Conservation (phyloP, 2,797 vertebrate genomes). For the Acrocephalus scirpaceus region DNA sequence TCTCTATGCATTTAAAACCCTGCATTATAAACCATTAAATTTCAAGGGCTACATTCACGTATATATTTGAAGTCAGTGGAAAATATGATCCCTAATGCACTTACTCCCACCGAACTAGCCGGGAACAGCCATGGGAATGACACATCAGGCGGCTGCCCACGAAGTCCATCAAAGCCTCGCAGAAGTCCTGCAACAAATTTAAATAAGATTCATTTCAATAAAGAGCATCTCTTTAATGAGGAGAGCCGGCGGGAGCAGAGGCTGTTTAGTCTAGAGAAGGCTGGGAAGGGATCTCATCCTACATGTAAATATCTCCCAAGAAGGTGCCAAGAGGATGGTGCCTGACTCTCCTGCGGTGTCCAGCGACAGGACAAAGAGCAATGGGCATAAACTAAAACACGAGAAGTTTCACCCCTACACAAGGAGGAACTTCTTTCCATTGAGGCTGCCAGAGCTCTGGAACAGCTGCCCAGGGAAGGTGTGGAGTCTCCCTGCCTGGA, state of each 20-base stretch:
- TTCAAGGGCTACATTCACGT: not conserved
- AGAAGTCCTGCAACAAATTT: not conserved
- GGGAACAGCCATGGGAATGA: accelerated
- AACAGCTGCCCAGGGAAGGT: not conserved
- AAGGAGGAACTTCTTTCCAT: not conserved
- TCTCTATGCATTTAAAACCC: not conserved
- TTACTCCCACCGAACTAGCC: accelerated
- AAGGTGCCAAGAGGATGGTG: not conserved
- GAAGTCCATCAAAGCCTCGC: not conserved
- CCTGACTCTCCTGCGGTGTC: not conserved
- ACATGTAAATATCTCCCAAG: not conserved
- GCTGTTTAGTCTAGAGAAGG: not conserved
- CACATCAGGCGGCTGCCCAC: not conserved
- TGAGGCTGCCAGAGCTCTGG: not conserved
- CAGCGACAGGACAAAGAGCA: not conserved
- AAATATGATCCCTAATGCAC: not conserved
- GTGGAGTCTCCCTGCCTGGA: not conserved
- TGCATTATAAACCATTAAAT: not conserved
- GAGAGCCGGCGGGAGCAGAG: not conserved
- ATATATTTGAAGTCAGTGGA: not conserved
- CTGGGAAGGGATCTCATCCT: not conserved
- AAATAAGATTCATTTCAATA: not conserved
- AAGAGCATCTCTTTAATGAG: not conserved
- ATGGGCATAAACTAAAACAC: not conserved
- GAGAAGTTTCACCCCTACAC: not conserved